phyloP scores from a whole-genome alignment of 2,888 invertebrate species.

The Anorthoa munda region DNA sequence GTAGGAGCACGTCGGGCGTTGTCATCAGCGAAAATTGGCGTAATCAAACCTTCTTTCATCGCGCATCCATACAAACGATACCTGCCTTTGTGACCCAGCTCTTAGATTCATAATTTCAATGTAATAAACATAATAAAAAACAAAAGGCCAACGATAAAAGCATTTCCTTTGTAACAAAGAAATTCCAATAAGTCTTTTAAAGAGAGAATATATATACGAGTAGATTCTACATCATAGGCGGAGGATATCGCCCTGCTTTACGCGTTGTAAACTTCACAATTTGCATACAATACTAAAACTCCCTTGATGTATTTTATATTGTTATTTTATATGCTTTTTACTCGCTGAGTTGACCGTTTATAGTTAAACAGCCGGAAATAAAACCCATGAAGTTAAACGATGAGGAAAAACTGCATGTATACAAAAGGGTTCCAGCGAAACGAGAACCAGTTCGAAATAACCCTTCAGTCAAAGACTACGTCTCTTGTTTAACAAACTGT shows the following conservation, averaged over 20 bases:
- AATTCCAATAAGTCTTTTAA: conserved; percentile 38
- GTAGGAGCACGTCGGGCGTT: not conserved
- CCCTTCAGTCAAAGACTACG: conserved; percentile 62
- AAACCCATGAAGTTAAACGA: conserved; percentile 77
- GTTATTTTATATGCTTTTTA: conserved; percentile 81
- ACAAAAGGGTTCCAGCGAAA: conserved; percentile 64
- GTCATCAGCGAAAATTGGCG: not conserved
- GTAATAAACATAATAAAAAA: conserved; percentile 34
- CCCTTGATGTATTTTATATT: conserved; percentile 75
- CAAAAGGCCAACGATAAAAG: conserved; percentile 40
- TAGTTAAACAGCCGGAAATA: conserved; percentile 79
- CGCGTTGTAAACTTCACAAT: conserved; percentile 75
- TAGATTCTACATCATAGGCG: conserved; percentile 25
- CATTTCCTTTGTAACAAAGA: conserved; percentile 43
- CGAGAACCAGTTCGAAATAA: conserved; percentile 68
- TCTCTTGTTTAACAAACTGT: conserved; percentile 50
- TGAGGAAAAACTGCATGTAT: conserved; percentile 73
- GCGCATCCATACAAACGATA: conserved; percentile 36
- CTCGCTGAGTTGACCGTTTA: conserved; percentile 73
- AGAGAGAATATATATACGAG: not conserved
- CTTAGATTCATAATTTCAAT: conserved; percentile 35
- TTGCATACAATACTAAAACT: conserved; percentile 77
- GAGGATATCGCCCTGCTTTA: conserved; percentile 53
- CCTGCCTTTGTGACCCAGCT: conserved; percentile 11
- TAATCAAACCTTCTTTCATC: conserved; percentile 17